Percentiles rank a stretch among this genome's conserved stretches.
Conservation (phyloP, 2,113 vertebrate species). For the Ptilonorhynchus violaceus region DNA sequence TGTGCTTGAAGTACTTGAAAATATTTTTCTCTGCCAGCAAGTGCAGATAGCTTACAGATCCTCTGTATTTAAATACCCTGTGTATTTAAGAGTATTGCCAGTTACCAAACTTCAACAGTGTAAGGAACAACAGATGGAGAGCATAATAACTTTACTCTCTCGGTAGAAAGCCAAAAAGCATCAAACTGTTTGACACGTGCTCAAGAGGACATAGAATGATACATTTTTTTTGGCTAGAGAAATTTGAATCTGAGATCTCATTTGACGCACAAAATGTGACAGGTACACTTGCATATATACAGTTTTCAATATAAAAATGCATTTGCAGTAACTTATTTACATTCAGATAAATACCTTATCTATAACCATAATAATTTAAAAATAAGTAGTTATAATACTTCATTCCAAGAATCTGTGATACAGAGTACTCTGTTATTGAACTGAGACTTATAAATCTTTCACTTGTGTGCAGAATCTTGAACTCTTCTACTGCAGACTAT, state of each 20-base stretch:
- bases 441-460: not conserved
- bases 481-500: not conserved
- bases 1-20: not conserved
- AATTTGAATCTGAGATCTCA: not conserved
- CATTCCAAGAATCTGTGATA: not conserved
- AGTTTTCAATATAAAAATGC: not conserved
- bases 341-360: not conserved
- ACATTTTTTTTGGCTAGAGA: not conserved
- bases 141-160: conserved; percentile 13
- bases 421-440: not conserved
- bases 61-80: conserved; percentile 1
- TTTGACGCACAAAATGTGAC: not conserved
- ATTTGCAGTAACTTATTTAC: not conserved
- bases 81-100: conserved; percentile 2
- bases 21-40: not conserved
- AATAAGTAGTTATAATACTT: not conserved
- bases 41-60: not conserved
- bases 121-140: conserved; percentile 53
- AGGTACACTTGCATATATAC: rapidly evolving
- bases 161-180: conserved; percentile 26
- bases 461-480: not conserved
- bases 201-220: not conserved
- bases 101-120: conserved; percentile 13
- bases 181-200: not conserved
- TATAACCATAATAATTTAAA: not conserved